Percentiles rank a stretch among this genome's conserved stretches.
Evolutionary conservation across 2,888 invertebrate genomes (phyloP).

Genomic region (Eristalis intricaria): DNA sequence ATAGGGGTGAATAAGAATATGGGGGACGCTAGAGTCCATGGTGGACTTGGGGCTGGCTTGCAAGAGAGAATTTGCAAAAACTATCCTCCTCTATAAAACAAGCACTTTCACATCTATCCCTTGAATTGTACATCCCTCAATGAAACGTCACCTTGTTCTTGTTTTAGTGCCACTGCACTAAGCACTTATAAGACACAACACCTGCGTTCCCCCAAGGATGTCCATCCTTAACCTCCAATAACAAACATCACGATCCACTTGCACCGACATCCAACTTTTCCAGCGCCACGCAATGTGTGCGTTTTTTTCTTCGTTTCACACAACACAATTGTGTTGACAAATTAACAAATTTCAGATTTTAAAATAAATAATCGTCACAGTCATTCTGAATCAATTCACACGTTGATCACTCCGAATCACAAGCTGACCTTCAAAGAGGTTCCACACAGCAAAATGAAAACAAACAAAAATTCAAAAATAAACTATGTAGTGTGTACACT

Average conservation of each 20-base stretch:
- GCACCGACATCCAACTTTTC: background rate
- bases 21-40: too few species aligned
- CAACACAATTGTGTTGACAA: constrained; percentile 5
- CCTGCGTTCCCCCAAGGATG: background rate
- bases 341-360: constrained; percentile 40
- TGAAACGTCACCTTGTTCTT: too few species aligned
- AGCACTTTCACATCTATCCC: too few species aligned
- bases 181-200: too few species aligned
- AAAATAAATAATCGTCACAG: constrained; percentile 22
- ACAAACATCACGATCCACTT: background rate
- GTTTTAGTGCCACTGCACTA: too few species aligned
- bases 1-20: too few species aligned
- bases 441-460: background rate
- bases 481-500: background rate
- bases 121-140: too few species aligned
- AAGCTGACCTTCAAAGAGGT: background rate
- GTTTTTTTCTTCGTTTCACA: background rate
- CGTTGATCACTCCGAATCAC: constrained; percentile 12
- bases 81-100: too few species aligned
- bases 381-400: constrained; percentile 51
- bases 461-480: constrained; percentile 1
- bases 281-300: background rate
- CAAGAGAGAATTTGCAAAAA: too few species aligned
- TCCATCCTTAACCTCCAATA: background rate
- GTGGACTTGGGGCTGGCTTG: too few species aligned